A percentile compares a stretch with the other conserved stretches of the same genome.
Conservation (phyloP, 2,888 invertebrate genomes). For the Atherix ibis region DNA sequence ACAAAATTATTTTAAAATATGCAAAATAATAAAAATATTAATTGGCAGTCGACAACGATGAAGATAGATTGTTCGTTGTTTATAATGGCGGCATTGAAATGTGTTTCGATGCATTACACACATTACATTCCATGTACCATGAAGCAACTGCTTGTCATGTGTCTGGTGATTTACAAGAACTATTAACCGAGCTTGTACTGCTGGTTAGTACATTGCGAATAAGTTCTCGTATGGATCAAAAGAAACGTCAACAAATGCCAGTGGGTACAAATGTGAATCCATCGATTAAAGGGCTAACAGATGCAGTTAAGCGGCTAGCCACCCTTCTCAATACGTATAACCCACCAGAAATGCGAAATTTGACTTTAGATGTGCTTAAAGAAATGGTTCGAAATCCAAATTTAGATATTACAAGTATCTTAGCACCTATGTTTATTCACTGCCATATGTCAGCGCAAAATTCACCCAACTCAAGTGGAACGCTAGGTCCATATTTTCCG, state of each 20-base stretch:
- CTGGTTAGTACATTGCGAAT: slow-evolving; percentile 55
- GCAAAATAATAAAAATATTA: neutral
- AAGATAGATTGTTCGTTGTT: slow-evolving; percentile 78
- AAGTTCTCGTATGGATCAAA: slow-evolving; percentile 32
- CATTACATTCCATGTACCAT: slow-evolving; percentile 84
- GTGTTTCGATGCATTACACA: slow-evolving; percentile 63
- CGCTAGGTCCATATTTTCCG: slow-evolving; percentile 63
- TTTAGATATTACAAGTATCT: slow-evolving; percentile 44
- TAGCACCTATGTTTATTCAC: slow-evolving; percentile 73
- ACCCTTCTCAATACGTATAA: slow-evolving; percentile 80
- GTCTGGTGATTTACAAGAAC: slow-evolving; percentile 66
- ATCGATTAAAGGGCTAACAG: slow-evolving; percentile 69
- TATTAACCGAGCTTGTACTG: slow-evolving; percentile 61
- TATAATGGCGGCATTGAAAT: slow-evolving; percentile 70
- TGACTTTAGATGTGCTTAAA: slow-evolving; percentile 51
- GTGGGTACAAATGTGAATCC: slow-evolving; percentile 9
- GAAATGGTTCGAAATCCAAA: slow-evolving; percentile 30
- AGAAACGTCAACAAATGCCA: slow-evolving; percentile 22
- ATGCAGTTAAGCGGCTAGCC: slow-evolving; percentile 71
- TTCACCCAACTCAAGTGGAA: slow-evolving; percentile 46
- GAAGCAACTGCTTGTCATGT: slow-evolving; percentile 84
- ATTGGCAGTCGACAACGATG: slow-evolving; percentile 58
- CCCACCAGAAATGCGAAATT: slow-evolving; percentile 64
- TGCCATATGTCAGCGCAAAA: slow-evolving; percentile 70
- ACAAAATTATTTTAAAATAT: neutral